phyloP scores from a whole-genome alignment of 2,113 vertebrate species.

The Penelope pileata region DNA sequence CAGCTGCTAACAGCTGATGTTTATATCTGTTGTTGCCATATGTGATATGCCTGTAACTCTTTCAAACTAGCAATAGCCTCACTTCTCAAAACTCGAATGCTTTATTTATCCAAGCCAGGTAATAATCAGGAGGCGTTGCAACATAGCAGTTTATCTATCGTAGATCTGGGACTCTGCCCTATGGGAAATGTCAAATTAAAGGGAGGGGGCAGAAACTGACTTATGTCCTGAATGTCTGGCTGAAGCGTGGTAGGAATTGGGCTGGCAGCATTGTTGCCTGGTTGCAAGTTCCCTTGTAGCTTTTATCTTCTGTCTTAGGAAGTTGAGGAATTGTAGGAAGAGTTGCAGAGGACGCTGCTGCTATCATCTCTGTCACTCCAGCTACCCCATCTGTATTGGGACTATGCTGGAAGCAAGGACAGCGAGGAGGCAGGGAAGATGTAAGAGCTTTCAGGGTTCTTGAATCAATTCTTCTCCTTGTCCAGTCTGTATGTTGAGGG shows the following conservation, averaged over 20 bases:
- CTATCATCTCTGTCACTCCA: neutral
- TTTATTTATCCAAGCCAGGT: neutral
- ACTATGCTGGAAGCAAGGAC: neutral
- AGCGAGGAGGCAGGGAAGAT: neutral
- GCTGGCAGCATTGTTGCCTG: neutral
- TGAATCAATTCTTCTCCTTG: neutral
- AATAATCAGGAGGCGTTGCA: neutral
- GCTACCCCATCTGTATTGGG: neutral
- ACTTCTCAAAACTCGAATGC: neutral
- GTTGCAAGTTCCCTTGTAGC: neutral
- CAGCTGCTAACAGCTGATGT: neutral
- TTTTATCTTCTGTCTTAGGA: neutral
- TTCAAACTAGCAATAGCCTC: neutral
- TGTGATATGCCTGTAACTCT: neutral
- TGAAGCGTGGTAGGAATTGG: neutral
- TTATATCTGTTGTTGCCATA: neutral
- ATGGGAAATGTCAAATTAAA: neutral
- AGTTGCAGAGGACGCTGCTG: neutral
- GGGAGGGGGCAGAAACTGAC: neutral
- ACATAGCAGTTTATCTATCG: neutral
- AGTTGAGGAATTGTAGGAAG: neutral
- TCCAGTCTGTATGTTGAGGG: neutral
- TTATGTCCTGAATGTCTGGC: neutral
- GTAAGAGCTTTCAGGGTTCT: neutral
- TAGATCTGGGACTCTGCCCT: slow-evolving; percentile 9